Base-by-base conservation (phyloP, 1,140 invertebrate species). In the Eubasilissa regina region DNA sequence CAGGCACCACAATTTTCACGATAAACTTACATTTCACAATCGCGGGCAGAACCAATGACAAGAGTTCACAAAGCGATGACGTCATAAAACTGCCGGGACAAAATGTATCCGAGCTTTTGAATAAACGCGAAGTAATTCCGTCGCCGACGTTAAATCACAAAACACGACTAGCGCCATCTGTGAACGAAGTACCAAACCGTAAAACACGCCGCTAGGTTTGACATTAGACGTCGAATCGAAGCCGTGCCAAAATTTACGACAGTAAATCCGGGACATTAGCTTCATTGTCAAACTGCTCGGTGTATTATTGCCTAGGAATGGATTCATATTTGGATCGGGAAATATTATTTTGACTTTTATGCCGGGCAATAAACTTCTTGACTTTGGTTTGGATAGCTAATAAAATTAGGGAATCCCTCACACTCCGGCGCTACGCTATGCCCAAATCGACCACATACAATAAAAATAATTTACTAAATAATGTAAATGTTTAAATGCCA, bases 161-260 rank as follows among this genome's bases (percentile, higher is more conserved):
- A 70, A 70, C 66, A 70, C 25, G 66, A 70, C 66, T 70, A 51
- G 15, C 66, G 47, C 66, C 66, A 70, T 70, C 66, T 70, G 66
- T 70, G 13, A 47, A 9, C 45, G 45, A 70, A 70, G 66, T 70
- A 70, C 19, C 45, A 70, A 70, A 70, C 66, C 66, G 45, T 70
- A 70, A 70, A 70, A 70, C 66, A 70, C 51, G 66, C 66, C 66
- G 44, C 44, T 25, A 51, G 66, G 13, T 25, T 70, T 51, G 66
- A 70, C 66, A 25, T 45, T 51, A 70, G 66, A 48, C 45, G 11
- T 25, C 13, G 66, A 12, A 70, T 70, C 47, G 66, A 70, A 70
- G 47, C 66, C 13, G 44, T 17, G 19, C 19, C 13, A n/a, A 15
- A 17, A 70, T 70, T 70, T 70, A 70, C 51, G 47, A 19, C 45